Conservation (phyloP, 2,888 invertebrate genomes). For the Synanthedon myopaeformis region DNA sequence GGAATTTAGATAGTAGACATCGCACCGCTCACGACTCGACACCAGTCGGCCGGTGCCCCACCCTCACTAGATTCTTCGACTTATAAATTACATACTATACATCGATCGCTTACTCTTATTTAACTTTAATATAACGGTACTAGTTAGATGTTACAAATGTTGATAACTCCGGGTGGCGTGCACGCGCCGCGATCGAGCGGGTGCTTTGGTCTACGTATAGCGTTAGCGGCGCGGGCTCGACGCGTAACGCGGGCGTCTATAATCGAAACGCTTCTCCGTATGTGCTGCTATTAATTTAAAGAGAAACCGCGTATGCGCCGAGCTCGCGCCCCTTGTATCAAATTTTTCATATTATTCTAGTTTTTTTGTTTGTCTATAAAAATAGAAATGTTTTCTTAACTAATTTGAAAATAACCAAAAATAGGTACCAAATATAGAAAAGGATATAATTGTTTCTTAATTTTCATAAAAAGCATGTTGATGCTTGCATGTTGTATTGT, state of each 20-base stretch:
- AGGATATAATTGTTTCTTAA: constrained; percentile 62
- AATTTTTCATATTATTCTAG: constrained; percentile 66
- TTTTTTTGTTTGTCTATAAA: constrained; percentile 62
- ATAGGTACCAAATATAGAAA: constrained; percentile 70
- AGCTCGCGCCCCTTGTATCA: constrained; percentile 42
- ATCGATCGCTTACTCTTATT: constrained; percentile 53
- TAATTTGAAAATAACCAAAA: constrained; percentile 68
- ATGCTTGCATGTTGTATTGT: constrained; percentile 72
- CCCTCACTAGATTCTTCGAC: constrained; percentile 38
- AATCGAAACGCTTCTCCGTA: too few species aligned
- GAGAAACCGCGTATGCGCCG: constrained; percentile 9
- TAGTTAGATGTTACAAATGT: constrained; percentile 47
- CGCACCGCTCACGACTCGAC: neutral
- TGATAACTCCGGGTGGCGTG: constrained; percentile 21
- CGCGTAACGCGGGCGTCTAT: too few species aligned
- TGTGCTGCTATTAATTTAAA: too few species aligned
- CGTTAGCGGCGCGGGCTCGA: constrained; percentile 3
- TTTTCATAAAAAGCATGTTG: constrained; percentile 63
- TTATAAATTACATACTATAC: constrained; percentile 44
- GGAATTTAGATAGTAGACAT: neutral
- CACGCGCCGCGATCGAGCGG: neutral
- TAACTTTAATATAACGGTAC: constrained; percentile 55
- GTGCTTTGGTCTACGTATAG: neutral
- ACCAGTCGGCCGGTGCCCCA: constrained; percentile 13
- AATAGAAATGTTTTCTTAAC: constrained; percentile 59